Percentiles rank a stretch among this genome's conserved stretches.
Conservation (phyloP, 30 jellyfish, hydroid and myxozoan species). For the Pseudorhiza aurosa region DNA sequence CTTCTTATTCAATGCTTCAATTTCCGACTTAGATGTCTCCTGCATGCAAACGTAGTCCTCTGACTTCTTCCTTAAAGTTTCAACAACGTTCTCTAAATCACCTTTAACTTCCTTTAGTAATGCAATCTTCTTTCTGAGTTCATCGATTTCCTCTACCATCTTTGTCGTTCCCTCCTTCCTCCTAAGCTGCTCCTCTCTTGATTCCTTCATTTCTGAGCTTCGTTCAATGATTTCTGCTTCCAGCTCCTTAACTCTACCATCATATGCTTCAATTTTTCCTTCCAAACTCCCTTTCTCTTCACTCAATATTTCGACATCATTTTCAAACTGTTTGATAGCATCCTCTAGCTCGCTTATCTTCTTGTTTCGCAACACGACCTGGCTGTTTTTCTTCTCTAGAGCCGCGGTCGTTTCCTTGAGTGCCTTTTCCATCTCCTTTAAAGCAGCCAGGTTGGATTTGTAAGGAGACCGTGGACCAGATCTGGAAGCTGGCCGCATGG, state of each 20-base stretch:
- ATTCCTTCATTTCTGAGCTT: not conserved
- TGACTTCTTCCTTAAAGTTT: not conserved
- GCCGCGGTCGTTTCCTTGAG: slow-evolving; percentile 29
- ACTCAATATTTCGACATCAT: slow-evolving; percentile 23
- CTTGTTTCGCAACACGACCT: slow-evolving; percentile 9
- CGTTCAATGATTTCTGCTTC: not conserved
- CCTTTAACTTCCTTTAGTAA: not conserved
- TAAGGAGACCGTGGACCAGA: slow-evolving; percentile 39
- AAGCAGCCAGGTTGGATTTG: slow-evolving; percentile 9
- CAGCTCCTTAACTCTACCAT: not conserved
- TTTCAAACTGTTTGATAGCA: slow-evolving; percentile 6
- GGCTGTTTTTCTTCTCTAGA: slow-evolving; percentile 42
- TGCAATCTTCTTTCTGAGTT: not conserved
- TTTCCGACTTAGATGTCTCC: not conserved
- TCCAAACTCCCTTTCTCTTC: not conserved
- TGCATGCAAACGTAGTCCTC: not conserved
- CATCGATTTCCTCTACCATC: not conserved
- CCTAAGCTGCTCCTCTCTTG: not conserved
- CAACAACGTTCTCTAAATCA: not conserved
- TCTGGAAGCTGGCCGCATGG: not conserved
- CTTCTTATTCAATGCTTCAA: not conserved
- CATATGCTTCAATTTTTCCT: slow-evolving; percentile 4
- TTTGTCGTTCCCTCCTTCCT: not conserved
- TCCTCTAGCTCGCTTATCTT: slow-evolving; percentile 7
- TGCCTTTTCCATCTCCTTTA: slow-evolving; percentile 21